Evolutionary conservation across 2,888 invertebrate genomes (phyloP).

Genomic region (Agrilus mali): DNA sequence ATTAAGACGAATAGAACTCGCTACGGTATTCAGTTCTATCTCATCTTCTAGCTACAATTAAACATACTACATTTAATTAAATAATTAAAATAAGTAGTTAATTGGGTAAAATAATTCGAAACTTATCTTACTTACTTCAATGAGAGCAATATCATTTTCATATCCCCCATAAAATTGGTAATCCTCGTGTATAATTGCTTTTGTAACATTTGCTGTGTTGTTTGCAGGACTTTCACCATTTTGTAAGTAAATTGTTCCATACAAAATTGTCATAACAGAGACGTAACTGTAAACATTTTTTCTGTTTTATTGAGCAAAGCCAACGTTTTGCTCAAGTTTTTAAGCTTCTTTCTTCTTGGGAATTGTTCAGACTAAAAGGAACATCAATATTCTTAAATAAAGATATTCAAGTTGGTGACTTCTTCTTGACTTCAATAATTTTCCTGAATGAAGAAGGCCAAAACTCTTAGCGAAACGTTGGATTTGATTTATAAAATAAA

Average conservation of each 20-base stretch:
- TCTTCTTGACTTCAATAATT: too few species aligned
- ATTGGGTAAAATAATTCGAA: too few species aligned
- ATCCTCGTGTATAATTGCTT: constrained; percentile 9
- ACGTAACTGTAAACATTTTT: constrained; percentile 1
- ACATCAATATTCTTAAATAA: too few species aligned
- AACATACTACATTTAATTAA: not conserved
- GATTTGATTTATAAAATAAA: too few species aligned
- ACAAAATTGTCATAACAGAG: constrained; percentile 9
- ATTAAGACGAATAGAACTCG: not conserved
- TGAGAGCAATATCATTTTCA: constrained; percentile 13
- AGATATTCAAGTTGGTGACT: too few species aligned
- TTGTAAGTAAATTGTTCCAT: constrained; percentile 9
- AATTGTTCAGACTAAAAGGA: too few species aligned
- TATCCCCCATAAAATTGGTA: constrained; percentile 9
- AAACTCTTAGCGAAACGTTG: too few species aligned
- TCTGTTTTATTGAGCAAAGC: too few species aligned
- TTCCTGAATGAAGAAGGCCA: too few species aligned
- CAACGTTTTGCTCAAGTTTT: too few species aligned
- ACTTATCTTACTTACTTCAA: constrained; percentile 10
- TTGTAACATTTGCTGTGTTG: constrained; percentile 5
- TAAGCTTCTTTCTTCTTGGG: too few species aligned
- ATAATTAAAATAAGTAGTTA: too few species aligned
- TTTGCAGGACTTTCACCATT: constrained; percentile 5
- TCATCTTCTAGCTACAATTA: not conserved
- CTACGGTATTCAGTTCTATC: not conserved